Evolutionary conservation across 2,113 vertebrate genomes (phyloP).

Genomic region (Cavia aperea): DNA sequence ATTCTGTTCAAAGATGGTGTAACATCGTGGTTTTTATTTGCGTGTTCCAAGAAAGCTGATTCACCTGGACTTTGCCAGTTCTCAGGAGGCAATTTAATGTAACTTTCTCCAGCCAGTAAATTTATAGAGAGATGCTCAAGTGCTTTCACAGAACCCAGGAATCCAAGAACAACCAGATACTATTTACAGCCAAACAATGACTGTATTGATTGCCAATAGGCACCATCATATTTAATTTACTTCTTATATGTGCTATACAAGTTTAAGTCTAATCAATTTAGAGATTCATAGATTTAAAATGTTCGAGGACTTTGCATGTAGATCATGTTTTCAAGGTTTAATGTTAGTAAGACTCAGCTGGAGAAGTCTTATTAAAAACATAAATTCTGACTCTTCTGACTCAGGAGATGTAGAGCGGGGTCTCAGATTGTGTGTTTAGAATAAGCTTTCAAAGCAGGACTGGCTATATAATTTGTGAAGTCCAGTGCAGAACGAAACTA

Average conservation of each 20-base stretch:
- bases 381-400: conserved; percentile 1
- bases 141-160: neutral
- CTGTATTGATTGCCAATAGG: neutral
- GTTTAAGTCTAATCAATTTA: neutral
- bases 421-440: neutral
- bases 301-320: neutral
- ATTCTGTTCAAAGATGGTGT: neutral
- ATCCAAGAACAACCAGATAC: neutral
- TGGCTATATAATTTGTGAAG: neutral
- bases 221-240: neutral
- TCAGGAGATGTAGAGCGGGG: too few species aligned
- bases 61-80: neutral
- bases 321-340: neutral
- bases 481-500: neutral
- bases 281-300: neutral
- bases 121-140: neutral
- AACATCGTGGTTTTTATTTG: neutral
- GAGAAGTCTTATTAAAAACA: neutral
- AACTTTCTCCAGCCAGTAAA: neutral
- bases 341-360: neutral
- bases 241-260: neutral
- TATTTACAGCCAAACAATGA: neutral
- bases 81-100: neutral
- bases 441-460: neutral
- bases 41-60: neutral